Evolutionary conservation across 2,113 vertebrate species (phyloP).

Genomic region (Nettapus auritus): DNA sequence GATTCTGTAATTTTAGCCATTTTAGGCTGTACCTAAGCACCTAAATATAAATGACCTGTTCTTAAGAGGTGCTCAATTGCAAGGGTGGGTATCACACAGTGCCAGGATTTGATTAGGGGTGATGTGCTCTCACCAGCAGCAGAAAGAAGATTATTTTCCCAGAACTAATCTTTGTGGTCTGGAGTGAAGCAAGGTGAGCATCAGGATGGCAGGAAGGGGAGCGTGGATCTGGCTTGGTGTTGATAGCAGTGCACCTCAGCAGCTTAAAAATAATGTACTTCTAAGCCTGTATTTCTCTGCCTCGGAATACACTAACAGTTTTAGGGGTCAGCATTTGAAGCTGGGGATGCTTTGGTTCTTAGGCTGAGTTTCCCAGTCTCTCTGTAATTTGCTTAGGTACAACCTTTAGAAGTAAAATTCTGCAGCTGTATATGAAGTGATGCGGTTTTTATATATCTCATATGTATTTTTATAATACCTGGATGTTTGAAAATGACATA

Average conservation of each 20-base stretch:
- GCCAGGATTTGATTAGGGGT: neutral
- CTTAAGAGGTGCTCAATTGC: conserved; percentile 15
- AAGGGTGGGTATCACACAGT: neutral
- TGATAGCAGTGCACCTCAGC: neutral
- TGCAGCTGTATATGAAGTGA: neutral
- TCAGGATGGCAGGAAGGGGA: neutral
- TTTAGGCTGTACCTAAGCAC: conserved; percentile 6
- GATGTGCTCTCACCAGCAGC: neutral
- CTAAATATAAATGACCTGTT: conserved; percentile 45
- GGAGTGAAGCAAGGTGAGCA: conserved; percentile 1
- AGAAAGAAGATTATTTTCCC: conserved; percentile 7
- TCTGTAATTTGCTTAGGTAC: neutral
- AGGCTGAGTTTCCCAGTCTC: neutral
- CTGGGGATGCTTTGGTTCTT: neutral
- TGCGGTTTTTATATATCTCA: neutral
- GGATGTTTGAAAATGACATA: neutral
- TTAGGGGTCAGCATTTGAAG: neutral
- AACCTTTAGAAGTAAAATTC: neutral
- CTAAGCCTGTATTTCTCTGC: neutral
- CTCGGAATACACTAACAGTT: neutral
- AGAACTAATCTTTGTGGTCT: neutral
- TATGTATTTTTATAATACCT: neutral
- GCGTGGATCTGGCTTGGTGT: neutral
- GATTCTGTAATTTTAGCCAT: conserved; percentile 30
- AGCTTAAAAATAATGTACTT: neutral